Evolutionary conservation across 2,113 vertebrate genomes (phyloP).

Genomic region (Podilymbus podiceps): DNA sequence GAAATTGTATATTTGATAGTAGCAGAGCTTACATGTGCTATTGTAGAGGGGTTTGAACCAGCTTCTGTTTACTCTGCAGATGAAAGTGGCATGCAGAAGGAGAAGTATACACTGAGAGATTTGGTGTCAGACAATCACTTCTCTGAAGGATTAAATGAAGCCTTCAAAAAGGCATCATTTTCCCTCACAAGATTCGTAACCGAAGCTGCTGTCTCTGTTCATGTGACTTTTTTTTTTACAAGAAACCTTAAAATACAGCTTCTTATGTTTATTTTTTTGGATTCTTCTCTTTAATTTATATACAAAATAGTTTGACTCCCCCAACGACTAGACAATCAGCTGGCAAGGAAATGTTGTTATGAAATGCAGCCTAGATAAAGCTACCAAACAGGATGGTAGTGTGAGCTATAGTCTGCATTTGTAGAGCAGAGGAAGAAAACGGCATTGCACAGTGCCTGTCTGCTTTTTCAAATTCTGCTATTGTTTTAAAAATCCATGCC

Average conservation of each 20-base stretch:
- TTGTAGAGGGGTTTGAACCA: neutral
- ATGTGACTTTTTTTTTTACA: neutral
- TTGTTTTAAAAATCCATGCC: neutral
- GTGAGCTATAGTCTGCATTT: fast-evolving
- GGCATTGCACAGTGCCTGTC: neutral
- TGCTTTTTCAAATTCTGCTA: neutral
- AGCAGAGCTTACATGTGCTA: neutral
- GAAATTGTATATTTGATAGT: neutral
- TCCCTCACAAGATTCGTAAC: neutral
- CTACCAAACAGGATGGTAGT: neutral
- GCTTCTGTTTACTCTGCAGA: neutral
- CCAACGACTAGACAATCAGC: fast-evolving
- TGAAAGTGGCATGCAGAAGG: neutral
- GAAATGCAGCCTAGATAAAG: neutral
- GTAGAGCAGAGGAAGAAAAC: neutral
- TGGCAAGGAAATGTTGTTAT: neutral
- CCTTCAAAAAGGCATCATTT: neutral
- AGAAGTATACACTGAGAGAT: neutral
- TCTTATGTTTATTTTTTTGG: neutral
- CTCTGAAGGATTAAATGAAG: neutral
- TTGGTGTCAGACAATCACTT: neutral
- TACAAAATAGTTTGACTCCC: neutral
- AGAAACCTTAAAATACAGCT: neutral
- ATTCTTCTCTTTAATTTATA: neutral
- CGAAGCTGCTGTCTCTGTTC: neutral